phyloP scores from a whole-genome alignment of 2,888 invertebrate genomes.

The Noctua pronuba region DNA sequence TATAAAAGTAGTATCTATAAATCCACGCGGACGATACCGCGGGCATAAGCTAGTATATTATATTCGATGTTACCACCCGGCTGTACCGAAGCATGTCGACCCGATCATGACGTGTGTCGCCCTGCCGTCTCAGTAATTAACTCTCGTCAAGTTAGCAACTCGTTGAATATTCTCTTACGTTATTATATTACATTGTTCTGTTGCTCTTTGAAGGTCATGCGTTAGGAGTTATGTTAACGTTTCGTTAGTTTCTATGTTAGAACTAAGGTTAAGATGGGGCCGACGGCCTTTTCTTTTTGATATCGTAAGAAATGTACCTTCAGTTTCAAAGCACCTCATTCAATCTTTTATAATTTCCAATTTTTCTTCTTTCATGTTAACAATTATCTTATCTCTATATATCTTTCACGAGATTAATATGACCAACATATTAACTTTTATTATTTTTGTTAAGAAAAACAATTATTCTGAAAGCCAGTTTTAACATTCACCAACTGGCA shows the following conservation, averaged over 20 bases:
- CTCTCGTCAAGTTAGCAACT: slow-evolving; percentile 40
- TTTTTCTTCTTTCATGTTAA: background rate
- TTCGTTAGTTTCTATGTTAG: background rate
- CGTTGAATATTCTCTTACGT: slow-evolving; percentile 52
- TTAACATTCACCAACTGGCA: background rate
- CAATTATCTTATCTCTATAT: no score
- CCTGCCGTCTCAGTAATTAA: slow-evolving; percentile 35
- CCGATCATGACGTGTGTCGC: background rate
- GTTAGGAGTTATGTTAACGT: slow-evolving; percentile 4
- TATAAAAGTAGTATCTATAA: no score
- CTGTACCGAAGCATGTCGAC: background rate
- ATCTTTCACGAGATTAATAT: background rate
- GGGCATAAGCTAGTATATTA: background rate
- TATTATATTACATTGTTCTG: slow-evolving; percentile 35
- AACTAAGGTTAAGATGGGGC: background rate
- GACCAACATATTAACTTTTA: background rate
- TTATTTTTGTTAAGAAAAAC: background rate
- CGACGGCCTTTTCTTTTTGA: background rate
- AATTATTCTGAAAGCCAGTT: no score
- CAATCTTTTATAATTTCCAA: background rate
- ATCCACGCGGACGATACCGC: background rate
- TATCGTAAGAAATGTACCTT: background rate
- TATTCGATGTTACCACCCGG: background rate
- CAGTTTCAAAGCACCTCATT: background rate
- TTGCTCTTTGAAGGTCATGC: slow-evolving; percentile 29